These are phyloP conservation scores for Brienomyrus brachyistius DNA, from an alignment of 2,113 vertebrate species.

Conservation along the genomic window DNA sequence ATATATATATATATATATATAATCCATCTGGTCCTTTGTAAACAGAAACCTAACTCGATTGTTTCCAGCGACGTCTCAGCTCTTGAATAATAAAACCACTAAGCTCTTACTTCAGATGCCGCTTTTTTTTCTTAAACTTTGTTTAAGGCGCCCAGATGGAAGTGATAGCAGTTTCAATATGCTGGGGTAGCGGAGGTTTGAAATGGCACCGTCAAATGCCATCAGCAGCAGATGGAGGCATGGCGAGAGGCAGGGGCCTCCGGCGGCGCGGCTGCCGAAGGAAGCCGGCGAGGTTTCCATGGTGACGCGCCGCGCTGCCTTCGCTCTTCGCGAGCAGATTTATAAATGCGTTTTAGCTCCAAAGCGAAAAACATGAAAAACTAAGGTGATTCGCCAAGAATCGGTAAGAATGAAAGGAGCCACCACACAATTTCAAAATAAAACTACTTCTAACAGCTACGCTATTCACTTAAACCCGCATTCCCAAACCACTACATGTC, in stretches of 20 bases:
- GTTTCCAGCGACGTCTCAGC: not conserved
- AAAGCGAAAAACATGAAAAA: not conserved
- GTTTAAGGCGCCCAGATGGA: not conserved
- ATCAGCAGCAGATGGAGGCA: not conserved
- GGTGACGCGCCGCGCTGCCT: not conserved
- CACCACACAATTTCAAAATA: not conserved
- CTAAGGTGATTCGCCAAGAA: not conserved
- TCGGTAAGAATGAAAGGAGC: not conserved
- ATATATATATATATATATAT: no score
- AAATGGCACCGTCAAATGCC: not conserved
- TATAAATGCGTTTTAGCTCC: not conserved
- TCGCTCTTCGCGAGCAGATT: not conserved
- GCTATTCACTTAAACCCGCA: not conserved
- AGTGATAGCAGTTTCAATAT: conserved; percentile 2
- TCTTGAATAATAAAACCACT: not conserved
- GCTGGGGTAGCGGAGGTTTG: not conserved
- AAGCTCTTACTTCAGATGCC: not conserved
- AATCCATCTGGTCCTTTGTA: not conserved
- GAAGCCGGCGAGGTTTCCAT: not conserved
- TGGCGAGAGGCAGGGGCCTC: not conserved
- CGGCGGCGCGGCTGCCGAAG: not conserved
- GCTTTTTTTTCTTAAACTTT: conserved; percentile 10
- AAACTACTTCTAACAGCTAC: not conserved
- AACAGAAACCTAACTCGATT: not conserved
- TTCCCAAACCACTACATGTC: not conserved